Percentiles rank a stretch among this genome's conserved stretches.
Conservation (phyloP, 2,888 invertebrate genomes). For the Eudasyphora cyanicolor region DNA sequence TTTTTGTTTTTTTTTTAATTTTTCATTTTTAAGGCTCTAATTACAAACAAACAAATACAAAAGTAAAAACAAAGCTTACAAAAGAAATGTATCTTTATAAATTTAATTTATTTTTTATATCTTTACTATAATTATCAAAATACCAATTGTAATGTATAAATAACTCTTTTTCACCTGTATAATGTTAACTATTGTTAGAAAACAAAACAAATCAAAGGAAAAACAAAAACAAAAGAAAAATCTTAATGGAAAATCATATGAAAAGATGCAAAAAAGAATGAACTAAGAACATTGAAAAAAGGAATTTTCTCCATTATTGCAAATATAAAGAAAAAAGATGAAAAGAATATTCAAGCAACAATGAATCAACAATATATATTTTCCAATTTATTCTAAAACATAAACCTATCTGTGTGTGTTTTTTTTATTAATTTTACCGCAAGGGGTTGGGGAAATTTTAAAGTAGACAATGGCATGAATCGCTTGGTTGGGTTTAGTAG, state of each 20-base stretch:
- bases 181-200: constrained; percentile 62
- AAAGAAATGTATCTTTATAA: constrained; percentile 34
- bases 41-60: background rate
- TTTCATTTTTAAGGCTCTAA: constrained; percentile 25
- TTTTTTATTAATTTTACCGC: too few species aligned
- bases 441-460: background rate
- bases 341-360: constrained; percentile 57
- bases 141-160: constrained; percentile 20
- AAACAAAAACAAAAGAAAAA: background rate
- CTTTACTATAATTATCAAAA: constrained; percentile 41
- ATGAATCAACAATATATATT: constrained; percentile 68
- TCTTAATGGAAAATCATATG: constrained; percentile 41
- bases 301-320: constrained; percentile 48
- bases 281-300: constrained; percentile 52
- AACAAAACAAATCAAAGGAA: constrained; percentile 16
- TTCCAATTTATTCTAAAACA: constrained; percentile 68
- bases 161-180: constrained; percentile 48
- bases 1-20: constrained; percentile 69
- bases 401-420: constrained; percentile 50
- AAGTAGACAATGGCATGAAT: background rate
- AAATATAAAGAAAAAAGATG: constrained; percentile 67
- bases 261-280: constrained; percentile 44
- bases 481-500: too few species aligned
- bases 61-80: constrained; percentile 30
- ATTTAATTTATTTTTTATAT: constrained; percentile 52